Conservation (phyloP, 2,113 vertebrate species). For the Chaetops frenatus region DNA sequence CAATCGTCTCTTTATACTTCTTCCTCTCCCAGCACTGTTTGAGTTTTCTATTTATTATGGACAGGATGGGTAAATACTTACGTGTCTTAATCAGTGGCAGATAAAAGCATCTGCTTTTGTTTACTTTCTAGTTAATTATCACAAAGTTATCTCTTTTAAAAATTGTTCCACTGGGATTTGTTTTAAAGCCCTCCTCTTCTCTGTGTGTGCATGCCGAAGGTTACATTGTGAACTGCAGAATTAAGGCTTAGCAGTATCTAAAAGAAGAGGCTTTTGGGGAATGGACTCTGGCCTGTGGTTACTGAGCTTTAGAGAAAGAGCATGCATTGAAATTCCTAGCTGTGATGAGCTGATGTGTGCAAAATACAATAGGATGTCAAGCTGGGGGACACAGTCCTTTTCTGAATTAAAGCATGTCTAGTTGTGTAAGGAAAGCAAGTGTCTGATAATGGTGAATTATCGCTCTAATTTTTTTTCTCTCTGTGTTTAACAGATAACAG, state of each 20-base stretch:
- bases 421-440: neutral
- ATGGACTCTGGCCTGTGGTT: neutral
- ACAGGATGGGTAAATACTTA: neutral
- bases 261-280: neutral
- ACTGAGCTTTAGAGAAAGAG: neutral
- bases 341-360: neutral
- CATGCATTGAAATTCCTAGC: neutral
- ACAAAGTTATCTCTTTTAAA: neutral
- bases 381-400: neutral
- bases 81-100: neutral
- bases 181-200: neutral
- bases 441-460: neutral
- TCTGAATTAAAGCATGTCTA: neutral
- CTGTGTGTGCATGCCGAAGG: fast-evolving
- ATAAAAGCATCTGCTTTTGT: neutral
- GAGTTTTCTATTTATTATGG: neutral
- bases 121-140: neutral
- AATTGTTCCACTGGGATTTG: neutral
- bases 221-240: neutral
- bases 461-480: neutral
- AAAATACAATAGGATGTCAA: neutral
- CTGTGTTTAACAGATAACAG: slow-evolving; percentile 76
- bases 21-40: neutral
- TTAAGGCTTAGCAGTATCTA: neutral
- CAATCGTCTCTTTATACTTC: neutral